Percentiles rank a stretch among this genome's conserved stretches.
phyloP scores from a whole-genome alignment of 2,888 invertebrate species.

The Brenthis ino region DNA sequence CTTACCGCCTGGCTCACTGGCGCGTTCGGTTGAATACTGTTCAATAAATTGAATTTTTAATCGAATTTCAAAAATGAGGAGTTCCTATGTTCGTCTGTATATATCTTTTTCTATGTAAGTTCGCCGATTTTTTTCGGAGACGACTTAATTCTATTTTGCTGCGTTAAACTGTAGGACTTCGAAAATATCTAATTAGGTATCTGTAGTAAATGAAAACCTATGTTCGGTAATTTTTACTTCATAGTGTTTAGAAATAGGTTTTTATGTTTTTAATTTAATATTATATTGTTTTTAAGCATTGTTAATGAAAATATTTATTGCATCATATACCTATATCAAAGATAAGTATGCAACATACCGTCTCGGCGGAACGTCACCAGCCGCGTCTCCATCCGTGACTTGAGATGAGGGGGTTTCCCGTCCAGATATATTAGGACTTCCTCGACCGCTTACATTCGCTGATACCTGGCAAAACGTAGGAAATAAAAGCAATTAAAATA shows the following conservation, averaged over 20 bases:
- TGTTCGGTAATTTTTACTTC: too few species aligned
- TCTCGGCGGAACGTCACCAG: slow-evolving; percentile 26
- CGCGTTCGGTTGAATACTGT: slow-evolving; percentile 62
- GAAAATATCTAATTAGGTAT: too few species aligned
- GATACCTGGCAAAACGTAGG: slow-evolving; percentile 77
- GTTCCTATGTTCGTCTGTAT: too few species aligned
- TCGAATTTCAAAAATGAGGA: too few species aligned
- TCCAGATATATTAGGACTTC: slow-evolving; percentile 97
- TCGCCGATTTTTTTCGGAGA: too few species aligned
- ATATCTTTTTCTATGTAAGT: too few species aligned
- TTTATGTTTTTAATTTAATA: too few species aligned
- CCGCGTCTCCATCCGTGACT: slow-evolving; percentile 89
- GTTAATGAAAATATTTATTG: slow-evolving; percentile 28
- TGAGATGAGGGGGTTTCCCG: slow-evolving; percentile 98
- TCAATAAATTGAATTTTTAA: background rate
- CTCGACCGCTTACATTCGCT: slow-evolving; percentile 95
- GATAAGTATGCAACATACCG: slow-evolving; percentile 14
- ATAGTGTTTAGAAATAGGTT: too few species aligned
- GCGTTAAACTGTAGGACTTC: too few species aligned
- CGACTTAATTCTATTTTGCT: too few species aligned
- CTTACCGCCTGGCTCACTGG: slow-evolving; percentile 67
- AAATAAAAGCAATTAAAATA: background rate
- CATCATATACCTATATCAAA: background rate
- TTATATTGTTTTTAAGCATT: background rate
- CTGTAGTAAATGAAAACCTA: too few species aligned